These are phyloP conservation scores for Tenualosa thibaudeaui DNA, from an alignment of 2,797 vertebrate species.

Conservation along the genomic window DNA sequence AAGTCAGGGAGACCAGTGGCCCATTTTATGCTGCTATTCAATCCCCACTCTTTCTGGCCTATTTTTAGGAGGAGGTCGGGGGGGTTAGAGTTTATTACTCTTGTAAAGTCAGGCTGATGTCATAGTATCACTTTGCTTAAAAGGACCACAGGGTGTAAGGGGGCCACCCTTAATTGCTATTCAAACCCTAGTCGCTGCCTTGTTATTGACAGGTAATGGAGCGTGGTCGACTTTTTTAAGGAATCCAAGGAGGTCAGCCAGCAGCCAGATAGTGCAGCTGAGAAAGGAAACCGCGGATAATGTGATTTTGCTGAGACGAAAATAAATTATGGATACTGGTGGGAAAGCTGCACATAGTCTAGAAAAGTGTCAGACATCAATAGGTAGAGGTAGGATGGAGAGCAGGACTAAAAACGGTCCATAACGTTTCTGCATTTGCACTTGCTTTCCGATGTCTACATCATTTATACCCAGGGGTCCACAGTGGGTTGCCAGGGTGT, in stretches of 20 bases:
- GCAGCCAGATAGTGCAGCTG: not conserved
- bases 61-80: not conserved
- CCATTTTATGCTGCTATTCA: not conserved
- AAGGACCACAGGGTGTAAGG: constrained; percentile 21
- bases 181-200: constrained; percentile 19
- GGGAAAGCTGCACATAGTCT: not conserved
- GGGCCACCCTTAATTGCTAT: constrained; percentile 2
- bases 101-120: constrained; percentile 23
- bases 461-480: not conserved
- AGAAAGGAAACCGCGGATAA: constrained; percentile 1
- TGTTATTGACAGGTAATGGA: constrained; percentile 21
- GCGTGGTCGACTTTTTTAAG: not conserved
- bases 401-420: not conserved
- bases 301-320: not conserved
- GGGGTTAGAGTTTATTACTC: not conserved
- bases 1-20: not conserved
- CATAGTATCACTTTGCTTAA: constrained; percentile 21
- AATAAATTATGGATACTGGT: not conserved
- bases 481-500: too few species aligned
- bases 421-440: not conserved
- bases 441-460: not conserved
- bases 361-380: not conserved
- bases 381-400: not conserved
- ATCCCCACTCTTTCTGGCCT: not conserved
- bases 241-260: not conserved